Evolutionary conservation across 2,888 invertebrate genomes (phyloP).

Genomic region (Drosophila pseudotalamancana): DNA sequence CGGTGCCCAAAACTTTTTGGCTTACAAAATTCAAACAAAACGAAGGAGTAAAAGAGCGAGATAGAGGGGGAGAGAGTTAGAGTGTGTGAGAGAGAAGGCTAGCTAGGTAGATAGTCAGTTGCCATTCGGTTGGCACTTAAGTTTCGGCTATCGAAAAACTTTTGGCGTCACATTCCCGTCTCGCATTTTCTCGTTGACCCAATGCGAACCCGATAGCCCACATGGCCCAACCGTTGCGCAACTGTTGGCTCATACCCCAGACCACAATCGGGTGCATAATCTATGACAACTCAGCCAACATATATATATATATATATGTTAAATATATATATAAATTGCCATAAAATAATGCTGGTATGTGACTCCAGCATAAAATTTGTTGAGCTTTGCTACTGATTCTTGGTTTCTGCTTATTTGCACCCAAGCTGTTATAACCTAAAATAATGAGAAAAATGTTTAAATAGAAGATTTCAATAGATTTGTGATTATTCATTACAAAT

Average conservation of each 20-base stretch:
- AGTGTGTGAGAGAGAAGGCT: slow-evolving; percentile 1
- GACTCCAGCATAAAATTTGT: slow-evolving; percentile 25
- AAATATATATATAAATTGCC: slow-evolving; percentile 28
- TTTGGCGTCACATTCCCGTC: slow-evolving; percentile 58
- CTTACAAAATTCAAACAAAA: slow-evolving; percentile 52
- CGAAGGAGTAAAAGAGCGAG: not conserved
- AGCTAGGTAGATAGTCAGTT: slow-evolving; percentile 50
- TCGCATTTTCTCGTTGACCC: slow-evolving; percentile 57
- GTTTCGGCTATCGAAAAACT: slow-evolving; percentile 63
- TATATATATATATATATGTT: not conserved
- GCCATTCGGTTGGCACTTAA: slow-evolving; percentile 62
- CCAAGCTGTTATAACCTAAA: slow-evolving; percentile 1
- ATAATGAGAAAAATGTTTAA: not conserved
- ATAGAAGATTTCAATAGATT: not conserved
- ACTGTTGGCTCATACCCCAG: too few relatives aligned
- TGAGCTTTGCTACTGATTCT: slow-evolving; percentile 50
- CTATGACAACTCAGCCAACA: slow-evolving; percentile 43
- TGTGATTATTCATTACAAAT: too few relatives aligned
- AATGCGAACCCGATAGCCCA: slow-evolving; percentile 32
- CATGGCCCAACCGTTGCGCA: not conserved
- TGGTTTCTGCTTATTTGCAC: slow-evolving; percentile 43
- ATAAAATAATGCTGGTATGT: slow-evolving; percentile 42
- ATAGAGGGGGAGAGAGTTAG: not conserved
- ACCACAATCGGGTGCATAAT: slow-evolving; percentile 39
- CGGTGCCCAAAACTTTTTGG: slow-evolving; percentile 53